phyloP scores from a whole-genome alignment of 1,140 invertebrate species.

The Platyura marginata region DNA sequence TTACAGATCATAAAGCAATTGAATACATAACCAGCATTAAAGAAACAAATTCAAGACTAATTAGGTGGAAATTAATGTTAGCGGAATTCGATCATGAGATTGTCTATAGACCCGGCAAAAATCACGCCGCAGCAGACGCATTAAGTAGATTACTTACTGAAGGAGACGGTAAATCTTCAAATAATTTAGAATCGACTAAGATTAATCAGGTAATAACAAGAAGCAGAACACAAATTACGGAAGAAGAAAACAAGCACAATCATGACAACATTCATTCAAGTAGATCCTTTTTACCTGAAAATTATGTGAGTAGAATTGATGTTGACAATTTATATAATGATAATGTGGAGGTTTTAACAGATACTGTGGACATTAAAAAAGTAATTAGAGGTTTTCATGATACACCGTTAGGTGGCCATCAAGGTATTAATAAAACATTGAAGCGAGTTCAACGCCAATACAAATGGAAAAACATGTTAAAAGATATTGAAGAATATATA shows the following conservation, averaged over 20 bases:
- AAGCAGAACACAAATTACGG: too few species aligned
- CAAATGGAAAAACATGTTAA: neutral
- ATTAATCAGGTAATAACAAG: too few species aligned
- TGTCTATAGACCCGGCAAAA: slow-evolving; percentile 8
- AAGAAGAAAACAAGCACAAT: too few species aligned
- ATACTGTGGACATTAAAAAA: too few species aligned
- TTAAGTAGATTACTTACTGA: too few species aligned
- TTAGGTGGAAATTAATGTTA: slow-evolving; percentile 28
- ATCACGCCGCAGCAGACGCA: slow-evolving; percentile 3
- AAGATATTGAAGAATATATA: neutral
- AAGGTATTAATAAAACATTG: neutral
- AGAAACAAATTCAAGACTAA: slow-evolving; percentile 25
- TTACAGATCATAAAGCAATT: slow-evolving; percentile 30
- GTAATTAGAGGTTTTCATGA: neutral
- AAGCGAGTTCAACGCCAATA: neutral
- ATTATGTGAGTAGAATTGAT: too few species aligned
- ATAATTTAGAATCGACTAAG: too few species aligned
- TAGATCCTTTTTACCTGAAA: too few species aligned
- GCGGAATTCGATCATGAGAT: slow-evolving; percentile 19
- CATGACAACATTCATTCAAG: too few species aligned
- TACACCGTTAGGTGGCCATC: neutral
- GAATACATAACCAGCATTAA: slow-evolving; percentile 24
- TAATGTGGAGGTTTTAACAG: too few species aligned
- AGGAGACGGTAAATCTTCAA: too few species aligned
- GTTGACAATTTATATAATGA: too few species aligned